Conservation (phyloP, 2,113 vertebrate genomes). For the Nycticorax nycticorax region DNA sequence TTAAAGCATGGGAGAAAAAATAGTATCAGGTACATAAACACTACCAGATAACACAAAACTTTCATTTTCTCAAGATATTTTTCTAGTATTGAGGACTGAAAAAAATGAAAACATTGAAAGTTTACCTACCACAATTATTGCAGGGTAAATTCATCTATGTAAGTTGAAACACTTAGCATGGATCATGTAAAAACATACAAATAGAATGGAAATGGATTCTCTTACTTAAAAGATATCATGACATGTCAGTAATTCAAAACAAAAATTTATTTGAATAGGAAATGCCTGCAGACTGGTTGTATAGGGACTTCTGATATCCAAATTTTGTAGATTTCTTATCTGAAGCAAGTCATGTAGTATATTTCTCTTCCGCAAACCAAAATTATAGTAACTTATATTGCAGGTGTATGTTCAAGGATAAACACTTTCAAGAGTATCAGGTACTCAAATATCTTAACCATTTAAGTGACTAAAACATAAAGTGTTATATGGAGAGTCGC, state of each 20-base stretch:
- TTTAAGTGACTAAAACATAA: neutral
- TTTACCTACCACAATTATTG: neutral
- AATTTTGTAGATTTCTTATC: neutral
- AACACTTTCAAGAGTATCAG: neutral
- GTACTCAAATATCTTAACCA: neutral
- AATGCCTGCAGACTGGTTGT: neutral
- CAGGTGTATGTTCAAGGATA: neutral
- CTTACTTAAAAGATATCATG: neutral
- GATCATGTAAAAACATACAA: neutral
- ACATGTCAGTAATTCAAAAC: neutral
- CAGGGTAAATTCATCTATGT: neutral
- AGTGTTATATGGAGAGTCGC: neutral
- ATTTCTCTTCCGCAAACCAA: neutral
- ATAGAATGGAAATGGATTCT: neutral
- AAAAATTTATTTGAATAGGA: neutral
- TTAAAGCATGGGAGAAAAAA: neutral
- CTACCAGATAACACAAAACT: accelerated
- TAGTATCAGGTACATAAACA: neutral
- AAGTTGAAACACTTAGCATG: neutral
- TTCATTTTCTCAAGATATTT: neutral
- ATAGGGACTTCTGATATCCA: neutral
- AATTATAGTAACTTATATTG: neutral
- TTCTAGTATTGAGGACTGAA: neutral
- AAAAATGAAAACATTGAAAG: neutral
- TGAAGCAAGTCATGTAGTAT: neutral